Percentiles rank a stretch among this genome's conserved stretches.
Conservation (phyloP, 2,888 invertebrate species). For the Drosophila glabriapex region DNA sequence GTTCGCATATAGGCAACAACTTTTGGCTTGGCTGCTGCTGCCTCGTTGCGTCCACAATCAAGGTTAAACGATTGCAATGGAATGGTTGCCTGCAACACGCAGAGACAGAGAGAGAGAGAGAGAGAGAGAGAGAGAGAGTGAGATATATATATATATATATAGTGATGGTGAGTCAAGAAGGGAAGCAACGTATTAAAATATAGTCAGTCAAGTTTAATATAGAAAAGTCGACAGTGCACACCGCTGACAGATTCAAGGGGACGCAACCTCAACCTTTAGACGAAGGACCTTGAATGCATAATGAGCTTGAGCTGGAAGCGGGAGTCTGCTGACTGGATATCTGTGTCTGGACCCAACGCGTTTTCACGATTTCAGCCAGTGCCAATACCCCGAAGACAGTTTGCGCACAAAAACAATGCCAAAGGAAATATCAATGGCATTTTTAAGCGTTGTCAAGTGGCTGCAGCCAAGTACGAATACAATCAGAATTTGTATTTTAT, state of each 20-base stretch:
- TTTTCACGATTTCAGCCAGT: constrained; percentile 43
- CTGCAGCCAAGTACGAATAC: constrained; percentile 31
- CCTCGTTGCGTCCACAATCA: constrained; percentile 83
- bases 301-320: constrained; percentile 65
- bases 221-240: constrained; percentile 65
- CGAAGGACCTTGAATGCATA: constrained; percentile 84
- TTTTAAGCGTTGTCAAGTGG: constrained; percentile 77
- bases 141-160: neutral
- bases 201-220: constrained; percentile 77
- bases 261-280: constrained; percentile 63
- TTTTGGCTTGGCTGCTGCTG: constrained; percentile 64
- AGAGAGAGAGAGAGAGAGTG: neutral
- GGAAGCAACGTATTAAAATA: constrained; percentile 50
- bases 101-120: constrained; percentile 9
- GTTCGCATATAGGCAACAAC: constrained; percentile 83
- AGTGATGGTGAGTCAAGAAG: constrained; percentile 12
- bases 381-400: constrained; percentile 3
- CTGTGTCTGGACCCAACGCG: constrained; percentile 30
- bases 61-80: constrained; percentile 85
- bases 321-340: constrained; percentile 11
- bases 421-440: constrained; percentile 74
- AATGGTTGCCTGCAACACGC: constrained; percentile 84
- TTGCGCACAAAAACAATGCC: constrained; percentile 62
- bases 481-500: constrained; percentile 76
- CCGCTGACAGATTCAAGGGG: constrained; percentile 73